Evolutionary conservation across 2,888 invertebrate genomes (phyloP).

Genomic region (Dromius quadrimaculatus): DNA sequence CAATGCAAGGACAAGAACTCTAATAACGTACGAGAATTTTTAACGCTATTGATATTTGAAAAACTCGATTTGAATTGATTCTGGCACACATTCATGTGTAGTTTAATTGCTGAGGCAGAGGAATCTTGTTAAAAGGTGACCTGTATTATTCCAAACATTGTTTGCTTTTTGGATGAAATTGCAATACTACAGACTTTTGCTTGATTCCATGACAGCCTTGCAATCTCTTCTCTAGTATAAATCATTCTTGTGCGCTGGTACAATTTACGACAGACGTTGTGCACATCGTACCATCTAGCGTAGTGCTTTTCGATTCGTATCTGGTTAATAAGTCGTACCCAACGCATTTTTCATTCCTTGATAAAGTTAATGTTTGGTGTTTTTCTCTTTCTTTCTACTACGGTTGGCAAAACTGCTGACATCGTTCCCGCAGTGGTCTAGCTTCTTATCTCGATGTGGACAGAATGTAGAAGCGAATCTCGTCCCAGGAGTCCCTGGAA

Average conservation of each 20-base stretch:
- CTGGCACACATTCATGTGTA: too few species aligned
- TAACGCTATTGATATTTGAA: too few species aligned
- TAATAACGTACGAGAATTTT: too few species aligned
- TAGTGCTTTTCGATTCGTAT: constrained; percentile 42
- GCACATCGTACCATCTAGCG: constrained; percentile 4
- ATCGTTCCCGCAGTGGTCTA: constrained; percentile 4
- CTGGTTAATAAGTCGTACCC: constrained; percentile 46
- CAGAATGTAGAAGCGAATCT: background rate
- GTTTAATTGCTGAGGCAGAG: too few species aligned
- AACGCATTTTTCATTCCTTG: constrained; percentile 48
- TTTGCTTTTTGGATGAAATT: too few species aligned
- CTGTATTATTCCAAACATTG: too few species aligned
- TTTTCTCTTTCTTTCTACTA: constrained; percentile 36
- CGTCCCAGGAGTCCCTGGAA: background rate
- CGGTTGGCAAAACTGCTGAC: constrained; percentile 43
- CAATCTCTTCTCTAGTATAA: constrained; percentile 19
- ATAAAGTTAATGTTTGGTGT: constrained; percentile 48
- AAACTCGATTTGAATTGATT: too few species aligned
- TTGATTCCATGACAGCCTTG: too few species aligned
- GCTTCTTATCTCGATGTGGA: constrained; percentile 19
- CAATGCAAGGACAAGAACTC: too few species aligned
- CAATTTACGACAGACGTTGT: constrained; percentile 15
- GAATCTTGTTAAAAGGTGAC: too few species aligned
- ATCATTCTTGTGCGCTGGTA: constrained; percentile 1
- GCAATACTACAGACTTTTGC: too few species aligned